These are phyloP conservation scores for Lophotriccus pileatus DNA, from an alignment of 2,797 vertebrate genomes.

Conservation along the genomic window DNA sequence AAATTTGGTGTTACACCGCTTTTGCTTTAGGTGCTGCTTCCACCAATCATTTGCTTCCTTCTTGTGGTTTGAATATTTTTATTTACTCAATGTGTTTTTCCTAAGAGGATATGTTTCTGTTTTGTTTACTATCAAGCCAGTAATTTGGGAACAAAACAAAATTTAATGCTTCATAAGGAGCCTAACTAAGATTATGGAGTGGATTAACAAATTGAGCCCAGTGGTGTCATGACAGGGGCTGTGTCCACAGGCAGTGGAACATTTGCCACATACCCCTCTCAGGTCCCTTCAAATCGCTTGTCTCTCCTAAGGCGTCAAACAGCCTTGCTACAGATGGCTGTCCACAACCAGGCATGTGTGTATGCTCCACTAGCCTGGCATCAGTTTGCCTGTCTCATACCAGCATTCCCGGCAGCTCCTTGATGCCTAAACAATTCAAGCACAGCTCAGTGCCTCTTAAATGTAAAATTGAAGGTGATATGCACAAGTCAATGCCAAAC, in stretches of 20 bases:
- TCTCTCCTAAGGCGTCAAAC: neutral
- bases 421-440: neutral
- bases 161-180: neutral
- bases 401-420: neutral
- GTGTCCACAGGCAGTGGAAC: no score
- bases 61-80: neutral
- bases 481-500: neutral
- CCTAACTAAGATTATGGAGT: neutral
- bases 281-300: neutral
- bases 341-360: neutral
- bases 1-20: accelerated
- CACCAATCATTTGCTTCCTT: neutral
- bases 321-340: neutral
- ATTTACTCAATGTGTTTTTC: neutral
- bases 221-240: neutral
- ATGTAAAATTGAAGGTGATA: neutral
- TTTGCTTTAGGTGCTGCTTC: neutral
- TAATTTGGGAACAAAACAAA: neutral
- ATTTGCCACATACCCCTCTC: neutral
- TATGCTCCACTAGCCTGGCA: neutral
- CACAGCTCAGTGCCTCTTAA: neutral
- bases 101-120: neutral
- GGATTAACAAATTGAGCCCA: neutral
- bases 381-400: neutral
- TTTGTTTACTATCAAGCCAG: neutral